Evolutionary conservation across 2,888 invertebrate species (phyloP).

Genomic region (Tigriopus californicus): DNA sequence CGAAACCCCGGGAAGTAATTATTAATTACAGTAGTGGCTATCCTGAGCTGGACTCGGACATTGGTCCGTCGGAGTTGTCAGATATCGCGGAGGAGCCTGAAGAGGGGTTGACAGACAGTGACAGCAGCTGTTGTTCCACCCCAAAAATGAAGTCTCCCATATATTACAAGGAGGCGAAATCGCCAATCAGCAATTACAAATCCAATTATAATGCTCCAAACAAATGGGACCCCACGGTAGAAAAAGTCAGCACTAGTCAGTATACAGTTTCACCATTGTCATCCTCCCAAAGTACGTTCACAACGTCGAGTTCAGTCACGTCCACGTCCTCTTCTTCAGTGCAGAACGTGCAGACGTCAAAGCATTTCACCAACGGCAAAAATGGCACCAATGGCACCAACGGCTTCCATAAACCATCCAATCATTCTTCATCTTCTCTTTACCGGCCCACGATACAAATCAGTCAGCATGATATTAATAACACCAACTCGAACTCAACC

Average conservation of each 20-base stretch:
- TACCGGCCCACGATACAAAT: neutral
- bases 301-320: slow-evolving; percentile 12
- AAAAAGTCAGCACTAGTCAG: no score
- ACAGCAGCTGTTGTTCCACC: neutral
- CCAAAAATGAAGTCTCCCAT: neutral
- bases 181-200: neutral
- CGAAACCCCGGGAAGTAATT: slow-evolving; percentile 7
- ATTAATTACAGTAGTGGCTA: slow-evolving; percentile 16
- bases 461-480: neutral
- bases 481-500: neutral
- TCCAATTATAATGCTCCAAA: neutral
- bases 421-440: no score
- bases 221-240: neutral
- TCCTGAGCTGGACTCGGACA: slow-evolving; percentile 18
- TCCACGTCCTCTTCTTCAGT: slow-evolving; percentile 8
- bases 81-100: slow-evolving; percentile 32
- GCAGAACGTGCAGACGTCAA: no score
- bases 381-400: neutral
- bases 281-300: slow-evolving; percentile 1
- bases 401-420: neutral
- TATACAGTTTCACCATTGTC: neutral
- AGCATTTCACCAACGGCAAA: neutral
- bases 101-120: slow-evolving; percentile 21
- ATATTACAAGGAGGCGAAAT: neutral
- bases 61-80: slow-evolving; percentile 27